Evolutionary conservation across 2,888 invertebrate genomes (phyloP).

Genomic region (Apomyelois bistriatella): DNA sequence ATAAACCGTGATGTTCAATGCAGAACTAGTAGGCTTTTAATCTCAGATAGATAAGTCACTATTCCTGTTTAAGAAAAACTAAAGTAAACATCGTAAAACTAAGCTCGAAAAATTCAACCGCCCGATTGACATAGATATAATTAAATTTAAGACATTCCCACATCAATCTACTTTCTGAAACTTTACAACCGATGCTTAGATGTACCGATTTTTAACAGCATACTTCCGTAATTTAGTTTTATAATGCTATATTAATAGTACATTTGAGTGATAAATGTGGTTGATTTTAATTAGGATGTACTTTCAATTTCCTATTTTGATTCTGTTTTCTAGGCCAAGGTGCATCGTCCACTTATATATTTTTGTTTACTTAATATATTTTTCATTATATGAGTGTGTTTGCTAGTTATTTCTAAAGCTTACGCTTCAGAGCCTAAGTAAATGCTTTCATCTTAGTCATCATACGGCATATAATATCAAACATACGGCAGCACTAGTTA

Average conservation of each 20-base stretch:
- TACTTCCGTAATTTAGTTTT: constrained; percentile 21
- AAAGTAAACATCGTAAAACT: too few species aligned
- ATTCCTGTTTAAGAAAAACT: too few species aligned
- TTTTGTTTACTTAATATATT: neutral
- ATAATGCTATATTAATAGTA: constrained; percentile 4
- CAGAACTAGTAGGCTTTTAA: too few species aligned
- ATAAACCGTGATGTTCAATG: too few species aligned
- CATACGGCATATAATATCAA: too few species aligned
- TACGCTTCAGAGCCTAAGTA: too few species aligned
- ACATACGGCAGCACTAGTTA: too few species aligned
- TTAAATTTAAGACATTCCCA: constrained; percentile 37
- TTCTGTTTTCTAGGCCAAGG: neutral
- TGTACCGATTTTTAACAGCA: constrained; percentile 22
- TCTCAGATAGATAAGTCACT: too few species aligned
- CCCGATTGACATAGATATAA: constrained; percentile 48
- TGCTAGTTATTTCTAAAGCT: neutral
- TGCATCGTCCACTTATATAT: too few species aligned
- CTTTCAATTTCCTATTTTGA: neutral
- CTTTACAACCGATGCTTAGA: constrained; percentile 11
- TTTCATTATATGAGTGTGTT: neutral
- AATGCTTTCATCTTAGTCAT: too few species aligned
- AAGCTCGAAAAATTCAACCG: constrained; percentile 10
- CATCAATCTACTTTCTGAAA: constrained; percentile 19
- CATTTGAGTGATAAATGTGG: constrained; percentile 2
- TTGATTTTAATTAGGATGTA: constrained; percentile 2